phyloP scores from a whole-genome alignment of 2,888 invertebrate genomes.

The Drosophila quinaria region DNA sequence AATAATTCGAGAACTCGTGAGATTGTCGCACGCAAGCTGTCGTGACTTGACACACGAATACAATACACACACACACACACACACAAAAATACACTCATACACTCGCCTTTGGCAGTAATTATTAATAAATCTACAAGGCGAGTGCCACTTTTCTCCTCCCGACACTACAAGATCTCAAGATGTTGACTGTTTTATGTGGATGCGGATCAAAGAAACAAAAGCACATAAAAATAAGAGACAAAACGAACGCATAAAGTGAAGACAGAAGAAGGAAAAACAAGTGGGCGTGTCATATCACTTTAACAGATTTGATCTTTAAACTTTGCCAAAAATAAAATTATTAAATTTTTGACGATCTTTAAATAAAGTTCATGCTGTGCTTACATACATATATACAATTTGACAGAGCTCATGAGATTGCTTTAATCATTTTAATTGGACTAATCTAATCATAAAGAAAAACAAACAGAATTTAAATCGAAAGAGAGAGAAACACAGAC shows the following conservation, averaged over 20 bases:
- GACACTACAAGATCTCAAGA: constrained; percentile 12
- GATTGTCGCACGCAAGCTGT: constrained; percentile 59
- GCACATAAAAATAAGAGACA: constrained; percentile 6
- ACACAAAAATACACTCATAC: constrained; percentile 21
- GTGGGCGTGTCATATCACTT: constrained; percentile 46
- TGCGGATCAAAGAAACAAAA: constrained; percentile 54
- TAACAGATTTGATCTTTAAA: constrained; percentile 71
- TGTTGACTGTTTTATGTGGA: constrained; percentile 68
- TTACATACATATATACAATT: constrained; percentile 7
- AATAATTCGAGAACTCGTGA: constrained; percentile 9
- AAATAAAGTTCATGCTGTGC: constrained; percentile 1
- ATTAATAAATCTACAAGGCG: constrained; percentile 50
- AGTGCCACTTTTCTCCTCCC: constrained; percentile 3
- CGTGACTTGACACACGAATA: constrained; percentile 57
- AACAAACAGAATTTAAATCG: constrained; percentile 2
- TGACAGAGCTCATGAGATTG: constrained; percentile 25
- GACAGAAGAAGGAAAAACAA: constrained; percentile 28
- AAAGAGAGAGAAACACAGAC: background rate
- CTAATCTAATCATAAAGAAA: constrained; percentile 64
- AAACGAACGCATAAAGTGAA: background rate
- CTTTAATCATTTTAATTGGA: constrained; percentile 60
- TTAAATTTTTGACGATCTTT: constrained; percentile 18
- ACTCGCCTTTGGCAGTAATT: constrained; percentile 34
- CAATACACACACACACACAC: constrained; percentile 2
- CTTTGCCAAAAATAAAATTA: constrained; percentile 40